These are phyloP conservation scores for Drosophila watanabei DNA, from an alignment of 1,140 invertebrate genomes.

Conservation along the genomic window DNA sequence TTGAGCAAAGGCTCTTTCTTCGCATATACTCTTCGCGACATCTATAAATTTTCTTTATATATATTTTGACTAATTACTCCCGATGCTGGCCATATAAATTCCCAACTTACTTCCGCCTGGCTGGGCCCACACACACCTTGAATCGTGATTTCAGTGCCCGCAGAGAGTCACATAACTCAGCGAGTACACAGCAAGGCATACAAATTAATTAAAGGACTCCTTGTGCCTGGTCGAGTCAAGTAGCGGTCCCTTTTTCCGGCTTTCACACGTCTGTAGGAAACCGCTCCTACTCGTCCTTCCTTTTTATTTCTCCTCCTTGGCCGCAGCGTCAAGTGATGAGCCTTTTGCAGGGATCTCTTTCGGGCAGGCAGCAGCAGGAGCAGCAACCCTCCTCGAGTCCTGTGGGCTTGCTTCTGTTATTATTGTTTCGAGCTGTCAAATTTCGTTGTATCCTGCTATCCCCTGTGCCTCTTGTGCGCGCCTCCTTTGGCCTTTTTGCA, in stretches of 20 bases:
- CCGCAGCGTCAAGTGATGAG: constrained; percentile 75
- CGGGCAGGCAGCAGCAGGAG: not conserved
- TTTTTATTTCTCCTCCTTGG: constrained; percentile 33
- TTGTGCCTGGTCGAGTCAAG: constrained; percentile 48
- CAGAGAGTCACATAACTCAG: constrained; percentile 77
- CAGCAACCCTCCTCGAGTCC: constrained; percentile 47
- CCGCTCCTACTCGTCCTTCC: constrained; percentile 16
- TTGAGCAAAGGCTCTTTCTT: not conserved
- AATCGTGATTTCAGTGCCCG: constrained; percentile 43
- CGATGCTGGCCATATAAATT: constrained; percentile 59
- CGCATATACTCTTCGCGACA: not conserved
- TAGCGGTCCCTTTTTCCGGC: constrained; percentile 61
- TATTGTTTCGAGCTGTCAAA: constrained; percentile 79
- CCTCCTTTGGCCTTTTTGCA: constrained; percentile 36
- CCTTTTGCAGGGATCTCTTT: constrained; percentile 43
- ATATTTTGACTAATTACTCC: constrained; percentile 71
- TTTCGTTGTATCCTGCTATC: constrained; percentile 53
- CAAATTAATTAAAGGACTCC: constrained; percentile 77
- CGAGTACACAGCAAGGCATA: constrained; percentile 52
- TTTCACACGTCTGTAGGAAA: constrained; percentile 72
- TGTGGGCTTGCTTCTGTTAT: constrained; percentile 53
- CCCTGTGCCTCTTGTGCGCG: constrained; percentile 7
- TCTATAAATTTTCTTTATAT: constrained; percentile 49
- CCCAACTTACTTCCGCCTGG: constrained; percentile 67
- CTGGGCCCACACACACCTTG: constrained; percentile 46